Evolutionary conservation across 2,113 vertebrate species (phyloP).

Genomic region (Ceyx margarethae): DNA sequence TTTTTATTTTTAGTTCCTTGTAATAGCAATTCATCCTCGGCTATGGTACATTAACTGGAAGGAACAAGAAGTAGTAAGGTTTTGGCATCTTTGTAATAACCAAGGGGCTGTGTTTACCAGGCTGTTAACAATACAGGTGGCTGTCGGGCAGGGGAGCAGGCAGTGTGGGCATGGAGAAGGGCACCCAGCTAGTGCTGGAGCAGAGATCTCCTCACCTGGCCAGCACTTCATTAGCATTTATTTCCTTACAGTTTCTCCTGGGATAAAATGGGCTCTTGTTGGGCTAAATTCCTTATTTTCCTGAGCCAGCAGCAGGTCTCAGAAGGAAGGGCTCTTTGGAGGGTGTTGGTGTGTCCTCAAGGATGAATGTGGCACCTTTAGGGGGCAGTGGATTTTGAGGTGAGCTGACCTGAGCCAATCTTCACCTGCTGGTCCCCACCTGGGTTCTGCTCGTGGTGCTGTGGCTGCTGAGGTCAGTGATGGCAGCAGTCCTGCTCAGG

Average conservation of each 20-base stretch:
- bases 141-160: background rate
- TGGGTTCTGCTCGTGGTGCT: fast-evolving
- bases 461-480: fast-evolving
- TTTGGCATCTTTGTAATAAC: constrained; percentile 74
- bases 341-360: background rate
- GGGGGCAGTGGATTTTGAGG: background rate
- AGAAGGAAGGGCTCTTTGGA: background rate
- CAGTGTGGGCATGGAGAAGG: background rate
- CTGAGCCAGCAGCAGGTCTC: fast-evolving
- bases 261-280: background rate
- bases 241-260: background rate
- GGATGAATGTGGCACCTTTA: background rate
- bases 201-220: fast-evolving
- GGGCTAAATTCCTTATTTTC: background rate
- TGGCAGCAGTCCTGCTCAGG: background rate
- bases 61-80: constrained; percentile 71
- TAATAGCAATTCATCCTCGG: constrained; percentile 77
- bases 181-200: background rate
- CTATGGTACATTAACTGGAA: constrained; percentile 78
- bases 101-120: constrained; percentile 61
- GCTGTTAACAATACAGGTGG: constrained; percentile 34
- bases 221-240: fast-evolving
- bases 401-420: background rate
- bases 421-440: fast-evolving
- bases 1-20: constrained; percentile 78